Evolutionary conservation across 2,888 invertebrate genomes (phyloP), one percentile per base, ranked within the genome.

Genomic region (Choristoneura rosaceana): DNA sequence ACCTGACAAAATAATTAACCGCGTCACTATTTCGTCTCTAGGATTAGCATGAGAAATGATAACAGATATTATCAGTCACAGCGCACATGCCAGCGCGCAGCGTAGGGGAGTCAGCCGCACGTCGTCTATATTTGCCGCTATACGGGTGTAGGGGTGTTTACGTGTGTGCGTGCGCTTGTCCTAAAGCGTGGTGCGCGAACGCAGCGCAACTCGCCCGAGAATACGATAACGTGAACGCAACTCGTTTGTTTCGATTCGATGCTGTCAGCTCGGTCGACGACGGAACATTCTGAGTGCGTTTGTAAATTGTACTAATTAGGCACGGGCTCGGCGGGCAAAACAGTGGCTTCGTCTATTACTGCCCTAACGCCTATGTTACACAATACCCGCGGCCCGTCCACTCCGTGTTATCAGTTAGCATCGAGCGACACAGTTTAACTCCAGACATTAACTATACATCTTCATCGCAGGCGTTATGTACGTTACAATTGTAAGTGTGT

Each of bases 281-380:
- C 86, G 85, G 71, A 76, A 69, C 81, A 90, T 88, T 87, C 86
- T 87, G 86, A 89, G 89, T 88, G 89, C 84, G 84, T 85, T 91
- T 90, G 89, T 93, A 90, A 93, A 93, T 92, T 92, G 89, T 90
- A 87, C 92, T 93, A 93, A 93, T 93, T 92, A 90, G 89, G 86
- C 81, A 91, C 92, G 91, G 90, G 86, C 89, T 88, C 79, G 81
- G 84, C 86, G 89, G 81, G 87, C 88, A 89, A 89, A 88, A 90
- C 87, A 89, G 90, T 91, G 86, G 84, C 85, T 87, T 85, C 88
- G 89, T 90, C 88, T 88, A 88, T 89, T 87, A 85, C 80, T 80
- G 81, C 85, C 81, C 81, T 78, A 85, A 86, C 89, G 86, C 81
- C 84, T 80, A 85, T 85, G 84, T 86, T 89, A 85, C 83, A 87